These are phyloP conservation scores for Drosophila aff. DNA, from an alignment of 1,140 invertebrate species.

Conservation along the genomic window DNA sequence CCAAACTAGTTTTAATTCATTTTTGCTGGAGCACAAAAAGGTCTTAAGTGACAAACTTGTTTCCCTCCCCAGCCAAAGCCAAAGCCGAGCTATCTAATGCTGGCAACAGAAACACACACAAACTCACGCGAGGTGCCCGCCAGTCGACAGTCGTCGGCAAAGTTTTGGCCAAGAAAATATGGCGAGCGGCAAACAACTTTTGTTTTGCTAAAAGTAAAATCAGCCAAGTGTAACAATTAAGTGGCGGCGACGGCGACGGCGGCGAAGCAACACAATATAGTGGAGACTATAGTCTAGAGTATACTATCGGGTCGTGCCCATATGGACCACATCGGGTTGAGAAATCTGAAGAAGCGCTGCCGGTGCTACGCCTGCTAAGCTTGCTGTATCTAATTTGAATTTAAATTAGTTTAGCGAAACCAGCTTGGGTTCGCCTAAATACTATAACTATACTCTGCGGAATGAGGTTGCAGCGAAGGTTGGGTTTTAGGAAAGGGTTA, in stretches of 20 bases:
- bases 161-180: slow-evolving; percentile 67
- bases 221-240: slow-evolving; percentile 84
- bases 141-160: slow-evolving; percentile 19
- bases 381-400: slow-evolving; percentile 80
- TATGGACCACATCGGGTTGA: slow-evolving; percentile 69
- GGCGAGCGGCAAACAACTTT: slow-evolving; percentile 75
- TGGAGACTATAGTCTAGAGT: slow-evolving; percentile 7
- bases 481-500: slow-evolving; percentile 2
- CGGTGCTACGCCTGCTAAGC: slow-evolving; percentile 73
- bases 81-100: slow-evolving; percentile 59
- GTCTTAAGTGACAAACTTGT: slow-evolving; percentile 80
- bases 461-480: slow-evolving; percentile 44
- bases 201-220: slow-evolving; percentile 81
- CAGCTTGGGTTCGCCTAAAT: slow-evolving; percentile 40
- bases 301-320: slow-evolving; percentile 56
- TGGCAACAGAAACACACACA: slow-evolving; percentile 36
- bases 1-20: slow-evolving; percentile 76
- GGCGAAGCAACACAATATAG: slow-evolving; percentile 49
- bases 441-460: slow-evolving; percentile 11
- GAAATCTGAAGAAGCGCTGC: slow-evolving; percentile 76
- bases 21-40: slow-evolving; percentile 75
- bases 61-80: slow-evolving; percentile 32
- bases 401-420: slow-evolving; percentile 75
- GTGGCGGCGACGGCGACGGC: slow-evolving; percentile 63
- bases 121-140: slow-evolving; percentile 1